Conservation (phyloP, 1,140 invertebrate genomes). For the Ceratina japonica region DNA sequence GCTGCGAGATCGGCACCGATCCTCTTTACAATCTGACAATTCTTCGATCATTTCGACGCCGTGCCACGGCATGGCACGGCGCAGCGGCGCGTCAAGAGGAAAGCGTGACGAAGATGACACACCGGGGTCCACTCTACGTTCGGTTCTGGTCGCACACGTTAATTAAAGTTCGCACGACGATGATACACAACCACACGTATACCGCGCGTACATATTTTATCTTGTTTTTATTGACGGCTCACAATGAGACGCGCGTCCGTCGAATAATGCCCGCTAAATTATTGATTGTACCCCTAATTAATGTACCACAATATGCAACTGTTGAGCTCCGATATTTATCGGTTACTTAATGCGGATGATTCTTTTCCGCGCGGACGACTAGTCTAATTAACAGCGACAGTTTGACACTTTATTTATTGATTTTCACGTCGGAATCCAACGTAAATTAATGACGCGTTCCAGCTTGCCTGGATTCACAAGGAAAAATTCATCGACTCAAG, state of each 20-base stretch:
- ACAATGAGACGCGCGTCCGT: background rate
- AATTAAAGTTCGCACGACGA: slow-evolving; percentile 26
- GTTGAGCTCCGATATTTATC: background rate
- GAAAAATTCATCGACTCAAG: no score
- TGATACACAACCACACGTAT: background rate
- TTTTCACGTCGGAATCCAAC: background rate
- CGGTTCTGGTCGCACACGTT: slow-evolving; percentile 34
- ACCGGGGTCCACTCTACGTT: background rate
- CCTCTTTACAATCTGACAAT: slow-evolving; percentile 41
- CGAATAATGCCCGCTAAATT: slow-evolving; percentile 38
- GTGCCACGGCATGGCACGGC: no score
- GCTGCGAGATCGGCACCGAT: slow-evolving; percentile 25
- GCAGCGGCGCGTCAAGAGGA: slow-evolving; percentile 6
- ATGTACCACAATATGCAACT: background rate
- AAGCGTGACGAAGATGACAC: slow-evolving; percentile 38
- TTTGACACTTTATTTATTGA: background rate
- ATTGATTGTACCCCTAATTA: slow-evolving; percentile 37
- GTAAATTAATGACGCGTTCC: background rate
- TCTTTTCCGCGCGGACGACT: background rate
- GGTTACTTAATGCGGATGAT: background rate
- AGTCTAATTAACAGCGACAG: slow-evolving; percentile 12
- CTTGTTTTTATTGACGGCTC: slow-evolving; percentile 28
- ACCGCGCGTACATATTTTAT: background rate
- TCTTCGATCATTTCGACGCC: slow-evolving; percentile 35
- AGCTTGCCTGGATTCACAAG: background rate